Base-by-base conservation (phyloP, 2,113 vertebrate genomes). In the Hippoglossus stenolepis region DNA sequence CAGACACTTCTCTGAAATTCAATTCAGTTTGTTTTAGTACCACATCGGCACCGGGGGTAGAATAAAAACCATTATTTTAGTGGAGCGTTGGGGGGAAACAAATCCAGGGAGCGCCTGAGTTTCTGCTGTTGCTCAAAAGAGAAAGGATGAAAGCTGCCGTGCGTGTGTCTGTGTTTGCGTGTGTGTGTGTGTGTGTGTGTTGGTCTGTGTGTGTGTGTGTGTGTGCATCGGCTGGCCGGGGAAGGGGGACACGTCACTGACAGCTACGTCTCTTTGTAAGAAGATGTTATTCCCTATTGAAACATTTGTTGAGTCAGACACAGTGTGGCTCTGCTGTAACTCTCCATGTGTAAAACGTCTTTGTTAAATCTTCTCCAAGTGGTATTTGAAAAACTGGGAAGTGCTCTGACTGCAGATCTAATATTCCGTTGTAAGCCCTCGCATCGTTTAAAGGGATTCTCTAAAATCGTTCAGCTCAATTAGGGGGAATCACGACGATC, bases 271-370 rank as follows among this genome's bases (percentile, higher is more conserved):
- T 75, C 73, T 70, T 70, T 87, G 76, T 72, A 57, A 62, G 51
- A 65, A 23, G 73, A 79, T 49, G 73, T 80, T 80, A 56, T 86
- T 86, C 79, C 80, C 79, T 14, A 13, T 43, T 65, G 80, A 76
- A 78, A 73, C 77, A 71, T 85, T 76, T 81, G 85, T 86, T 58
- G 82, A 85, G 77, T 87, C 78, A 87, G 72, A 67, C 73, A 56
- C 23, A 81, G 90, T 60, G 61, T 72, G 49, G 21, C 76, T 93
- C 68, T 70, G 86, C 14, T 26, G 70, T 47, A 31, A 62, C 35
- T 68, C 60, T 79, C 47, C 26, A 35, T 65, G 70, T 40, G 58
- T 60, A 35, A 18, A 18, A 62, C 38, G 57, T 79, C 56, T 78
- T 40, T 85, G 70, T 70, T 35, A 62, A 73, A 64, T 71, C 23